phyloP scores from a whole-genome alignment of 2,113 vertebrate species.

The Raja brachyura region DNA sequence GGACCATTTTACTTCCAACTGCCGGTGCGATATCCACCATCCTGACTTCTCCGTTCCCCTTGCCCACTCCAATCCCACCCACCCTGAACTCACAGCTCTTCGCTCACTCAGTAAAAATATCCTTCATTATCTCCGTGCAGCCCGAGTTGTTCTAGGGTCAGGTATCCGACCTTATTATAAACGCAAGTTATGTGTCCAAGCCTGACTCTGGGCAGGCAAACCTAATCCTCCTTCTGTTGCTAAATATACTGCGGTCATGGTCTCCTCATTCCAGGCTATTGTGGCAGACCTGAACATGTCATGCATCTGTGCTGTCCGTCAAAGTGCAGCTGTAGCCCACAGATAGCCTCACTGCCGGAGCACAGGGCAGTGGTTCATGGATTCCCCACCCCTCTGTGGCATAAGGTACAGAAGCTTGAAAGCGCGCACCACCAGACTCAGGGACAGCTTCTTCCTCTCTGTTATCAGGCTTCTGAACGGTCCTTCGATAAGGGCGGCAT shows the following conservation, averaged over 20 bases:
- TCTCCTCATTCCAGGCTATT: not conserved
- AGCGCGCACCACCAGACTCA: too few species aligned
- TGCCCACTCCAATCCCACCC: too few species aligned
- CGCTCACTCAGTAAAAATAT: too few species aligned
- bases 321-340: not conserved
- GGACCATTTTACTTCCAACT: too few species aligned
- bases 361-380: too few species aligned
- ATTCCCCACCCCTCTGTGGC: not conserved
- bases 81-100: too few species aligned
- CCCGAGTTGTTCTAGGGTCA: not conserved
- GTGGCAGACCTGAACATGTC: not conserved
- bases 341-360: not conserved
- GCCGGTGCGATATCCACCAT: too few species aligned
- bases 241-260: not conserved
- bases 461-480: too few species aligned
- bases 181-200: not conserved
- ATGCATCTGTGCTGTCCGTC: not conserved
- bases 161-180: not conserved
- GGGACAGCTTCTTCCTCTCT: too few species aligned
- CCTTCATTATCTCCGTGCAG: too few species aligned
- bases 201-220: not conserved
- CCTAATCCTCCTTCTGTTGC: not conserved
- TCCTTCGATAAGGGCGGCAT: too few species aligned
- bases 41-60: too few species aligned
- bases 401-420: not conserved